Percentiles rank a stretch among this genome's conserved stretches.
Conservation (phyloP, 2,797 vertebrate genomes). For the Prunella strophiata region DNA sequence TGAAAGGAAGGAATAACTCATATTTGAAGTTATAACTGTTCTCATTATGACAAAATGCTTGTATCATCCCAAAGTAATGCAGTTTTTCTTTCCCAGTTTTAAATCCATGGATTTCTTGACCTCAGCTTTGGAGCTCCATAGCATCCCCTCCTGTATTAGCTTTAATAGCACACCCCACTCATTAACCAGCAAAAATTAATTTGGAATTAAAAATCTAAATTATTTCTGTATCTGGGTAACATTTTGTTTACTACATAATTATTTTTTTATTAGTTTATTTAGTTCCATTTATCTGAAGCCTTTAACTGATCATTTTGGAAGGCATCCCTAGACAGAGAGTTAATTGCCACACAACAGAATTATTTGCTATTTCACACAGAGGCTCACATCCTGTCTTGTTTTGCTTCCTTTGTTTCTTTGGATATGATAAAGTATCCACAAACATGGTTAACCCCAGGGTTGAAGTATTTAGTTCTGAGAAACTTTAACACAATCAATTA, state of each 20-base stretch:
- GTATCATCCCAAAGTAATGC: background rate
- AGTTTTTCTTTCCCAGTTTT: background rate
- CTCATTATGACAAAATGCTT: too few species aligned
- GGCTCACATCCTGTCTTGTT: slow-evolving; percentile 1
- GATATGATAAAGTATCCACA: slow-evolving; percentile 52
- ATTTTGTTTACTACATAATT: background rate
- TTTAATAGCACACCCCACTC: accelerated
- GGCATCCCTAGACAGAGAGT: slow-evolving; percentile 4
- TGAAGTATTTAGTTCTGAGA: slow-evolving; percentile 59
- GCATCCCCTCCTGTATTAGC: background rate
- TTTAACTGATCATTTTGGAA: slow-evolving; percentile 1
- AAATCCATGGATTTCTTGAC: background rate
- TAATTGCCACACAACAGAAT: slow-evolving; percentile 27
- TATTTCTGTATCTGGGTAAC: background rate
- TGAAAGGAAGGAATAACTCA: too few species aligned
- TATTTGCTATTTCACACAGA: slow-evolving; percentile 24
- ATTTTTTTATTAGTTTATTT: background rate
- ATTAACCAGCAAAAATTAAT: background rate
- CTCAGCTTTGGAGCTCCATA: background rate
- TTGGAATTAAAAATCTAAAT: background rate
- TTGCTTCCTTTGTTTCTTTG: slow-evolving; percentile 43
- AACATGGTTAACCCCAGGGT: slow-evolving; percentile 34
- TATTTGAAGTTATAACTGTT: too few species aligned
- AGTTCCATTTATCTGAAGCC: background rate
- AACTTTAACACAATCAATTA: slow-evolving; percentile 59